phyloP scores from a whole-genome alignment of 1,140 invertebrate species.

The Aphelenchoides besseyi region DNA sequence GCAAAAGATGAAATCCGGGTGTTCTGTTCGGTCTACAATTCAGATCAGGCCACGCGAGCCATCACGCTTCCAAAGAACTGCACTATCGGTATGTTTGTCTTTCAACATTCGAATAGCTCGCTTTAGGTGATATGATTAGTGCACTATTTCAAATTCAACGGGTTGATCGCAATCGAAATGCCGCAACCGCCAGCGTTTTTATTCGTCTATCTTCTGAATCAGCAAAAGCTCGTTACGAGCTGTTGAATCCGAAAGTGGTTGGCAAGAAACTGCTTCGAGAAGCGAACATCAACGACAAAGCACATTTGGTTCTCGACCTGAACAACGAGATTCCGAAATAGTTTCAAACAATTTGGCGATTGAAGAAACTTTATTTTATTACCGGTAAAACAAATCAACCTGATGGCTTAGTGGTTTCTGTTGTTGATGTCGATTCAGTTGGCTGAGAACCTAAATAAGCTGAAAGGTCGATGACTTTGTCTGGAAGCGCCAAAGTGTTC shows the following conservation, averaged over 20 bases:
- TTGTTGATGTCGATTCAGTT: no score
- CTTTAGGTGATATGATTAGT: background rate
- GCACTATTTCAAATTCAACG: background rate
- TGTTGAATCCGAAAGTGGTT: slow-evolving; percentile 1
- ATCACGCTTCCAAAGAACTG: slow-evolving; percentile 9
- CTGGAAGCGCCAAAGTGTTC: background rate
- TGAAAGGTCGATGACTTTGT: background rate
- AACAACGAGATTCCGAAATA: slow-evolving; percentile 9
- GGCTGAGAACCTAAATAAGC: no score
- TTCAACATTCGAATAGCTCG: background rate
- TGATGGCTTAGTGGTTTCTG: no score
- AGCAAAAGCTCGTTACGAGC: background rate
- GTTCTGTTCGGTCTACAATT: slow-evolving; percentile 3
- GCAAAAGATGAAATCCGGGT: slow-evolving; percentile 1
- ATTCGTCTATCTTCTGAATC: background rate
- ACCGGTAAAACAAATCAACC: no score
- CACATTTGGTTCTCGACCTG: slow-evolving; percentile 9
- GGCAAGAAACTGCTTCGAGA: slow-evolving; percentile 8
- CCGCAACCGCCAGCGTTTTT: background rate
- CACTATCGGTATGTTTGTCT: background rate
- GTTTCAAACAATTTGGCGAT: no score
- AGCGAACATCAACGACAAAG: background rate
- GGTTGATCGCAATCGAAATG: no score
- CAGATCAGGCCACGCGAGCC: background rate
- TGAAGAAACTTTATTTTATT: no score